Percentiles rank a stretch among this genome's conserved stretches.
Evolutionary conservation across 2,797 vertebrate genomes (phyloP).

Genomic region (Coccyzus lansbergi): DNA sequence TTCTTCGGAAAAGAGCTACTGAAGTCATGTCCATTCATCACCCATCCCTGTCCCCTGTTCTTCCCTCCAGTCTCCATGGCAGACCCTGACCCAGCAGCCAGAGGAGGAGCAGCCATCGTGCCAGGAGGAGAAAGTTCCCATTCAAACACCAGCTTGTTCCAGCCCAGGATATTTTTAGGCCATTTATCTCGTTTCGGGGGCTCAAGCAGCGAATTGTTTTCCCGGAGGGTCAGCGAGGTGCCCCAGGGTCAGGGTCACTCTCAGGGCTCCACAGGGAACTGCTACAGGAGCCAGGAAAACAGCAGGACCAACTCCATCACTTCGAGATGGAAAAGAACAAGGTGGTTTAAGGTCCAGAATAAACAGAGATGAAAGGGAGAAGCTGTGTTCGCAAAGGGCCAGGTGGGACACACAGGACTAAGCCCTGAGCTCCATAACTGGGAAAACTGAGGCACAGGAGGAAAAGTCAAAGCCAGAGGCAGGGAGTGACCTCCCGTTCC

Average conservation of each 20-base stretch:
- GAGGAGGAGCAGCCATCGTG: accelerated
- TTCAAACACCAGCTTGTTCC: not conserved
- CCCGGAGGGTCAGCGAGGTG: not conserved
- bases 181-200: not conserved
- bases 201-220: not conserved
- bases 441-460: not conserved
- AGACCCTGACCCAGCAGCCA: accelerated
- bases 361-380: not conserved
- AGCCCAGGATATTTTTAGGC: conserved; percentile 13
- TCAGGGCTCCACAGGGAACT: not conserved
- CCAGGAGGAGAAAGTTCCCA: not conserved
- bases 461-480: not conserved
- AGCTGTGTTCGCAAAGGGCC: accelerated
- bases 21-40: accelerated
- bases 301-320: accelerated
- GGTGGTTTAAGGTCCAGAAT: not conserved
- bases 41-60: not conserved
- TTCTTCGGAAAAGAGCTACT: not conserved
- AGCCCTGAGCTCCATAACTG: not conserved
- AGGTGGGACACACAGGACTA: accelerated
- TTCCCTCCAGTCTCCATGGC: not conserved
- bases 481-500: not conserved
- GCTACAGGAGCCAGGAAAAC: not conserved
- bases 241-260: not conserved
- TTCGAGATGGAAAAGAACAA: not conserved